phyloP scores from a whole-genome alignment of 2,888 invertebrate genomes.

The Pseudolycoriella hygida region DNA sequence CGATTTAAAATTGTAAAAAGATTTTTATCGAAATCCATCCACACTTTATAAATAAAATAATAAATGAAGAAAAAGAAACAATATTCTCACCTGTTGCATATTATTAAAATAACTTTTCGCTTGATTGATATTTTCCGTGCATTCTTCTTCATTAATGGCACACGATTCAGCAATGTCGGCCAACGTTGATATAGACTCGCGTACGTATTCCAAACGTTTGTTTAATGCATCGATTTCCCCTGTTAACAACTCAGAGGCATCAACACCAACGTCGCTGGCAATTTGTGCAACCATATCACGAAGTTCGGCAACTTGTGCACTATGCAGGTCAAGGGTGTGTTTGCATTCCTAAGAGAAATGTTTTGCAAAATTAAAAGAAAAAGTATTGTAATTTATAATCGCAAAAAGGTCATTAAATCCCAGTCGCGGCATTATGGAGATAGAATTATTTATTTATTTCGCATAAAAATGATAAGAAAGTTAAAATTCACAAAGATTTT shows the following conservation, averaged over 20 bases:
- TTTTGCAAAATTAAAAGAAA: not conserved
- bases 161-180: slow-evolving; percentile 62
- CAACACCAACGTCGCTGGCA: slow-evolving; percentile 58
- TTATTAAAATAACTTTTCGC: slow-evolving; percentile 45
- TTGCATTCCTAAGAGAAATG: slow-evolving; percentile 45
- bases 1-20: no score
- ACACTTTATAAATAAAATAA: no score
- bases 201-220: slow-evolving; percentile 53
- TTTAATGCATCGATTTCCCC: slow-evolving; percentile 64
- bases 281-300: slow-evolving; percentile 60
- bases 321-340: slow-evolving; percentile 52
- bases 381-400: not conserved
- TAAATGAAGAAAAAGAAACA: no score
- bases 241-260: slow-evolving; percentile 49
- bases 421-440: no score
- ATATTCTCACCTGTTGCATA: slow-evolving; percentile 49
- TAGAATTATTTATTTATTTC: no score
- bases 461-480: no score
- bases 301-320: slow-evolving; percentile 47
- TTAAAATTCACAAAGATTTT: no score
- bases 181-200: slow-evolving; percentile 51
- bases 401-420: not conserved
- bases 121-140: slow-evolving; percentile 36
- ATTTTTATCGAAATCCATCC: no score
- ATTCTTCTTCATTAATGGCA: slow-evolving; percentile 34